A percentile compares a stretch with the other conserved stretches of the same genome.
phyloP scores from a whole-genome alignment of 2,113 vertebrate species.

The Hippoglossus stenolepis region DNA sequence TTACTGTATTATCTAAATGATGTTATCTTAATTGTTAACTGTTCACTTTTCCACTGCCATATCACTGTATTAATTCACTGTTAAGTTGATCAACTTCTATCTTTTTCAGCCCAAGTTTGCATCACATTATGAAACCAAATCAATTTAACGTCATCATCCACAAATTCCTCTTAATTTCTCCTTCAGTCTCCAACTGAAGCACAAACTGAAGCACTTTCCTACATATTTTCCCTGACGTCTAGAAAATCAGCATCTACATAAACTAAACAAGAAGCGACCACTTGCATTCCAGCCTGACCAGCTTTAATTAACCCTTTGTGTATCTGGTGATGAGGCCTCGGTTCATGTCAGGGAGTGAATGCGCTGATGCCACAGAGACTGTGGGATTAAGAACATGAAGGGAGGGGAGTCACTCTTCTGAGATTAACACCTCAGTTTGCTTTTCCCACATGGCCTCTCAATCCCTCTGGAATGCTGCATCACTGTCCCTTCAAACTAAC shows the following conservation, averaged over 20 bases:
- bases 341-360: conserved; percentile 45
- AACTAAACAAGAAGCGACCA: background rate
- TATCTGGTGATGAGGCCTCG: background rate
- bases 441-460: conserved; percentile 69
- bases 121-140: background rate
- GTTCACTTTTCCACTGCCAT: background rate
- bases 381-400: conserved; percentile 66
- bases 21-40: no score
- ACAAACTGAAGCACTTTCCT: background rate
- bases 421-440: conserved; percentile 72
- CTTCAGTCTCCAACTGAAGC: background rate
- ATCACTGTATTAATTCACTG: background rate
- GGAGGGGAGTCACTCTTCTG: conserved; percentile 46
- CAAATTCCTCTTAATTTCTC: background rate
- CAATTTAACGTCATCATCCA: background rate
- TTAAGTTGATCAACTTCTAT: background rate
- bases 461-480: conserved; percentile 68
- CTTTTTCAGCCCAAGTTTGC: no score
- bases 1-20: no score
- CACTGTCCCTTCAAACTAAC: conserved; percentile 51
- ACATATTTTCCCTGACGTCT: background rate
- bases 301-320: conserved; percentile 65
- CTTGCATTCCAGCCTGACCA: conserved; percentile 44
- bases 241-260: background rate
- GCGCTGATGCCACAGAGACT: conserved; percentile 35